phyloP scores from a whole-genome alignment of 1,140 invertebrate species.

The Drosophila hydei region DNA sequence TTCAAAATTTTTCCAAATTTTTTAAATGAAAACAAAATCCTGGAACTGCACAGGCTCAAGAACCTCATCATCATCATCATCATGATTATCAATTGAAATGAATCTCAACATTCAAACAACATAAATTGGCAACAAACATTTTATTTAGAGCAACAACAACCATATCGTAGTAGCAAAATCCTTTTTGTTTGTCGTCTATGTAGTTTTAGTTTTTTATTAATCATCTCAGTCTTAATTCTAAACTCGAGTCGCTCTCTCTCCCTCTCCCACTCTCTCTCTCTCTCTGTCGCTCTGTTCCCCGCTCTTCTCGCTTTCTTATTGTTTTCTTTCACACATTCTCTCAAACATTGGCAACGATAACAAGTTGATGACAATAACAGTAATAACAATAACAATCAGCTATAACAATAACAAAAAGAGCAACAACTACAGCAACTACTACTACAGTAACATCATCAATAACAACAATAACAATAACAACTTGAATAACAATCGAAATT shows the following conservation, averaged over 20 bases:
- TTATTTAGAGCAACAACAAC: neutral
- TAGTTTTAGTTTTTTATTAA: slow-evolving; percentile 12
- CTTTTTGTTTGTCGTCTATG: slow-evolving; percentile 18
- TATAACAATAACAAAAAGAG: slow-evolving; percentile 9
- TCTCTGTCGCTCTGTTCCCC: neutral
- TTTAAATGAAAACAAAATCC: neutral
- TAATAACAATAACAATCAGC: slow-evolving; percentile 3
- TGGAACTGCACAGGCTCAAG: slow-evolving; percentile 9
- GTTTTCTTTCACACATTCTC: neutral
- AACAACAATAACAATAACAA: slow-evolving; percentile 8
- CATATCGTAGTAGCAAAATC: neutral
- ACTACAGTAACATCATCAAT: neutral
- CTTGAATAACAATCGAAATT: neutral
- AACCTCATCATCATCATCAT: neutral
- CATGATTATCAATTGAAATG: neutral
- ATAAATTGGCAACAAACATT: slow-evolving; percentile 14
- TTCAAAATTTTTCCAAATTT: slow-evolving; percentile 17
- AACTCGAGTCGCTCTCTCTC: no score
- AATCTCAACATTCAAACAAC: neutral
- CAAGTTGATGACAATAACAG: slow-evolving; percentile 2
- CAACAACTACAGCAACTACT: neutral
- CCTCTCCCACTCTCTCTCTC: neutral
- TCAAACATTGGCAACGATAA: slow-evolving; percentile 17
- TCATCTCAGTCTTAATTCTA: neutral
- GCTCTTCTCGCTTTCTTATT: neutral